Evolutionary conservation across 2,888 invertebrate species (phyloP).

Genomic region (Phanerotoma sp.): DNA sequence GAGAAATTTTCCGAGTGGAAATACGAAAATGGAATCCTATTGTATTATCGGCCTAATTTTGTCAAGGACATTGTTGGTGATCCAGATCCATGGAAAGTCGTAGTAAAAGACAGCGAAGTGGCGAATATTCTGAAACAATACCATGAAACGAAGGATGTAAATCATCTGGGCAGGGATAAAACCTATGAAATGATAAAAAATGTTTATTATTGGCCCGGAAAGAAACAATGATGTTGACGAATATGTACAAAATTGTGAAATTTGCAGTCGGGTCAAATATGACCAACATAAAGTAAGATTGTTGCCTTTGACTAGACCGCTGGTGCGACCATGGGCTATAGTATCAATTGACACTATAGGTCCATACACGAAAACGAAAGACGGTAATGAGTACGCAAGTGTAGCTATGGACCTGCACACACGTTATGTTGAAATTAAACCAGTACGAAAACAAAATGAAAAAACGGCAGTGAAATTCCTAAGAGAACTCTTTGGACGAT

Average conservation of each 20-base stretch:
- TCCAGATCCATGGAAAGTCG: slow-evolving; percentile 18
- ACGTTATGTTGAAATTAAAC: slow-evolving; percentile 16
- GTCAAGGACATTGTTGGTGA: slow-evolving; percentile 18
- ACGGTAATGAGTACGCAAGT: slow-evolving; percentile 13
- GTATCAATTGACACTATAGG: slow-evolving; percentile 17
- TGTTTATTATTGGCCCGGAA: slow-evolving; percentile 22
- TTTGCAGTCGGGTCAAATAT: slow-evolving; percentile 14
- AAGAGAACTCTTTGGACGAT: slow-evolving; percentile 16
- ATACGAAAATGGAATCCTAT: slow-evolving; percentile 5
- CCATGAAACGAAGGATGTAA: not conserved
- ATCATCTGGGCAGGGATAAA: slow-evolving; percentile 21
- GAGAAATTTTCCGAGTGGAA: slow-evolving; percentile 20
- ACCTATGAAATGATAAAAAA: slow-evolving; percentile 18
- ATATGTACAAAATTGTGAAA: slow-evolving; percentile 15
- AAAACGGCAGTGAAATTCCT: not conserved
- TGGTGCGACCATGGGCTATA: slow-evolving; percentile 17
- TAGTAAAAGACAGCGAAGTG: slow-evolving; percentile 3
- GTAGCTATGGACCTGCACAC: slow-evolving; percentile 21
- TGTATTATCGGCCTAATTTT: slow-evolving; percentile 14
- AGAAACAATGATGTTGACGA: slow-evolving; percentile 11
- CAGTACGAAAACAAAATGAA: slow-evolving; percentile 6
- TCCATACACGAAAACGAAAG: slow-evolving; percentile 8
- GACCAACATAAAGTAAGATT: slow-evolving; percentile 17
- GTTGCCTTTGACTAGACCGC: slow-evolving; percentile 3
- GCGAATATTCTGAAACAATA: not conserved